These are phyloP conservation scores for Promerops cafer DNA, from an alignment of 2,113 vertebrate genomes.

Conservation along the genomic window DNA sequence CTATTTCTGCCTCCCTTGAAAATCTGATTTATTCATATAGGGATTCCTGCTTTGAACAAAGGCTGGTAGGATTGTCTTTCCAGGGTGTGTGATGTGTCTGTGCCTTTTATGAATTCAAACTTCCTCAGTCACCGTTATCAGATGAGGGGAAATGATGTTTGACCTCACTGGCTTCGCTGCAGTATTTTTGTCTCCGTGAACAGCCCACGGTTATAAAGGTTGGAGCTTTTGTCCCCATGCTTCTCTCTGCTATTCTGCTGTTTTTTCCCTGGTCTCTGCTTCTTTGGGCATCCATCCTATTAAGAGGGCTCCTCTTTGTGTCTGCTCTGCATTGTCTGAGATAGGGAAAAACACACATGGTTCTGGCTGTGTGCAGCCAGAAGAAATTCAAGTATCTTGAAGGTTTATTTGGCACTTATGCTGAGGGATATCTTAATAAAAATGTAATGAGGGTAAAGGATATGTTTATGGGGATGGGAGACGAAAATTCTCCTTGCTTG, in stretches of 20 bases:
- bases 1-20: neutral
- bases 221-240: neutral
- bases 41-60: conserved; percentile 30
- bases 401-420: neutral
- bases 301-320: neutral
- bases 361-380: neutral
- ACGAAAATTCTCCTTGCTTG: conserved; percentile 23
- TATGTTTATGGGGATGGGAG: neutral
- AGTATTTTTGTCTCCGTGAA: neutral
- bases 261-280: neutral
- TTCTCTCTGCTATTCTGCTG: neutral
- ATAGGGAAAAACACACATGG: neutral
- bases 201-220: neutral
- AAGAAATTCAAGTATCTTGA: neutral
- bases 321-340: neutral
- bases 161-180: neutral
- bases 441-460: conserved; percentile 21
- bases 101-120: conserved; percentile 1
- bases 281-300: neutral
- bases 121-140: neutral
- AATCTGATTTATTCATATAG: neutral
- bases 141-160: neutral
- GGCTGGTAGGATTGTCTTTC: conserved; percentile 16
- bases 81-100: neutral
- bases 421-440: conserved; percentile 6